Conservation (phyloP, 2,888 invertebrate species). For the Sympetrum striolatum region DNA sequence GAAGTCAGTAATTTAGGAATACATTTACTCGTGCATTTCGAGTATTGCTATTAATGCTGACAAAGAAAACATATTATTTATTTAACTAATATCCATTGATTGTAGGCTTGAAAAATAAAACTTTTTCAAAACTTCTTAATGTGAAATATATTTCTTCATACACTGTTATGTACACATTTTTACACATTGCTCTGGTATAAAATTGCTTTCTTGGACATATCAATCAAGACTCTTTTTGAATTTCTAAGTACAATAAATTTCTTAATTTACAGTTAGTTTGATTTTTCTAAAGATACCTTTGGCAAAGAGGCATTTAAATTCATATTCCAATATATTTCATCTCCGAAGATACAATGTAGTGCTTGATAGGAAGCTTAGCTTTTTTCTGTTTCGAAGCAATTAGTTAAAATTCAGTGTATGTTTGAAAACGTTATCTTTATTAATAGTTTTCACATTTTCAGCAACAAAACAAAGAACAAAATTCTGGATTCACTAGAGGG, state of each 20-base stretch:
- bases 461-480: constrained; percentile 39
- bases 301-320: constrained; percentile 34
- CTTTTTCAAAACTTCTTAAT: constrained; percentile 15
- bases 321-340: neutral
- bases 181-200: constrained; percentile 30
- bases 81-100: neutral
- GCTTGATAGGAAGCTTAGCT: constrained; percentile 10
- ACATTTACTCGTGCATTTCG: too few species aligned
- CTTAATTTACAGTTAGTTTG: neutral
- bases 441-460: constrained; percentile 34
- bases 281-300: constrained; percentile 25
- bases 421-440: constrained; percentile 28
- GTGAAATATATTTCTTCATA: constrained; percentile 37
- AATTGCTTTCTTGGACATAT: constrained; percentile 31
- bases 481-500: constrained; percentile 17
- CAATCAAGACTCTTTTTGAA: neutral
- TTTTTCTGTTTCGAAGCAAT: constrained; percentile 10
- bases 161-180: constrained; percentile 40
- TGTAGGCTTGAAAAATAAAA: neutral
- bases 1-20: too few species aligned
- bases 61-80: too few species aligned
- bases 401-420: constrained; percentile 29
- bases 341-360: constrained; percentile 13
- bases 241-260: constrained; percentile 28
- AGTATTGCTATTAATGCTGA: too few species aligned